Percentiles rank a stretch among this genome's conserved stretches.
phyloP scores from a whole-genome alignment of 2,113 vertebrate species.

The Chlorodrepanis virens region DNA sequence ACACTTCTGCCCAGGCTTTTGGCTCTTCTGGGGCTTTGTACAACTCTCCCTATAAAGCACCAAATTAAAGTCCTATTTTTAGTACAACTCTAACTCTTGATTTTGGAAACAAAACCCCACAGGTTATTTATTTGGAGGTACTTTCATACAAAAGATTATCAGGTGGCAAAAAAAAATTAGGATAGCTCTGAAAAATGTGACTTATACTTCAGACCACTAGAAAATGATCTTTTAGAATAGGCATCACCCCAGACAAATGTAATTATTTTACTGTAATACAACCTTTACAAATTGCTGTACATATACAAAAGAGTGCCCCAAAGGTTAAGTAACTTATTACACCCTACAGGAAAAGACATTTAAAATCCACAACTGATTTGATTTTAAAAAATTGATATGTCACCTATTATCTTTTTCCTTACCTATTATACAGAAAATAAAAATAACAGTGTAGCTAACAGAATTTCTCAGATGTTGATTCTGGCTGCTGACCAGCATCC shows the following conservation, averaged over 20 bases:
- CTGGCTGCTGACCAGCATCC: conserved; percentile 5
- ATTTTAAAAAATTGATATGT: neutral
- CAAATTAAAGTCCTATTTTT: neutral
- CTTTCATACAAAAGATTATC: neutral
- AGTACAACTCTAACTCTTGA: neutral
- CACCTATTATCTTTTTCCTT: neutral
- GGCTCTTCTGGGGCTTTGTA: neutral
- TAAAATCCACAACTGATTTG: neutral
- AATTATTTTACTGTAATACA: neutral
- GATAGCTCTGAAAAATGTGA: neutral
- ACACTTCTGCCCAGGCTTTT: neutral
- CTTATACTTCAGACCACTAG: neutral
- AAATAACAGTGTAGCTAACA: conserved; percentile 3
- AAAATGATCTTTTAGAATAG: neutral
- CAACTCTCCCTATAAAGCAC: neutral
- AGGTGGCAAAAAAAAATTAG: neutral
- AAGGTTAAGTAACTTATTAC: neutral
- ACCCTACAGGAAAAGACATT: neutral
- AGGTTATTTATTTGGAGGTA: neutral
- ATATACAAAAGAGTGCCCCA: neutral
- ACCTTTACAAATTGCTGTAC: neutral
- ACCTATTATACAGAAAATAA: conserved; percentile 2
- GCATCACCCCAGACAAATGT: neutral
- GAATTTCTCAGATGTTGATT: neutral
- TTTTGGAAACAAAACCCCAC: neutral